Conservation (phyloP, 2,113 vertebrate species). For the Raja brachyura region DNA sequence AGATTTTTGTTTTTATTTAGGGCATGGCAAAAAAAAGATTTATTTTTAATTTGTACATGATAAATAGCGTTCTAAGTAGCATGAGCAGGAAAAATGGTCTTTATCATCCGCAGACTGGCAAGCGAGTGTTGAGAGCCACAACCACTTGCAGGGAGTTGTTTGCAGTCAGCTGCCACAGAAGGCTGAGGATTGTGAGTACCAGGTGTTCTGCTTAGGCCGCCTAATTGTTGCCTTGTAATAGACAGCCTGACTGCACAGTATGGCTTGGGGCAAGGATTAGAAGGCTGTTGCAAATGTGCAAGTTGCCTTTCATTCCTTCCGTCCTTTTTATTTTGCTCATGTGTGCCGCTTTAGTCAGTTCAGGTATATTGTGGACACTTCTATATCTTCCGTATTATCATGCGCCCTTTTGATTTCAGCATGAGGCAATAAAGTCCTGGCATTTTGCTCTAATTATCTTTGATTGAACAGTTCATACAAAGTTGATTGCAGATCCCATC, state of each 20-base stretch:
- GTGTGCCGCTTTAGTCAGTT: conserved; percentile 24
- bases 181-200: conserved; percentile 66
- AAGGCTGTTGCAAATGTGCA: conserved; percentile 65
- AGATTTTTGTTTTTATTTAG: neutral
- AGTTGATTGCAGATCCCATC: conserved; percentile 38
- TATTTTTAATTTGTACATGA: neutral
- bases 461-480: conserved; percentile 24
- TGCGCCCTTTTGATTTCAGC: conserved; percentile 39
- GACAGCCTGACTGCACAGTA: conserved; percentile 77
- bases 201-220: conserved; percentile 69
- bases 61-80: neutral
- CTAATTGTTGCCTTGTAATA: conserved; percentile 74
- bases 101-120: conserved; percentile 81
- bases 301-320: conserved; percentile 63
- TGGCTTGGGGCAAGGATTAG: conserved; percentile 72
- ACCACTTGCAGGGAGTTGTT: conserved; percentile 81
- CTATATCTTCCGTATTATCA: conserved; percentile 36
- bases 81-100: conserved; percentile 44
- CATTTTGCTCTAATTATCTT: conserved; percentile 7
- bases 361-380: conserved; percentile 40
- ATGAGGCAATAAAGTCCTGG: neutral
- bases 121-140: conserved; percentile 78
- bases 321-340: conserved; percentile 45
- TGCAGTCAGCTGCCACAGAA: conserved; percentile 79
- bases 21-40: neutral